Conservation (phyloP, 2,888 invertebrate genomes). For the Corbicula japonica region DNA sequence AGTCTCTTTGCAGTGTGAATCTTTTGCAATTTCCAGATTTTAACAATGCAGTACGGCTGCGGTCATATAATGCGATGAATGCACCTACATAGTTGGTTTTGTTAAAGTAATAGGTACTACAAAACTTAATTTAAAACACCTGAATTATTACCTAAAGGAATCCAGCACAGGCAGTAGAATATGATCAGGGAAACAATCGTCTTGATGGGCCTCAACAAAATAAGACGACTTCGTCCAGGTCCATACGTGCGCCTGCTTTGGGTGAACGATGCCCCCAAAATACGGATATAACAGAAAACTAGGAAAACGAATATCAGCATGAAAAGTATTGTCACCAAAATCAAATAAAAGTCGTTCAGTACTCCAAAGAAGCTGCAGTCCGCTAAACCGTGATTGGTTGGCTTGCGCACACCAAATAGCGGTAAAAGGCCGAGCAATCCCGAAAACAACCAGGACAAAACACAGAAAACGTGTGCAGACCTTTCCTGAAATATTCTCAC, state of each 20-base stretch:
- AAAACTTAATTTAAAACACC: not conserved
- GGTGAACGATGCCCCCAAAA: not conserved
- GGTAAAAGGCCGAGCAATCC: constrained; percentile 18
- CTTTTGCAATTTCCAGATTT: not conserved
- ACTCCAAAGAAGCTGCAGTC: constrained; percentile 45
- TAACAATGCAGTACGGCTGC: not conserved
- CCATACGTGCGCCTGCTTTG: not conserved
- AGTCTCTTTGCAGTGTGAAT: not conserved
- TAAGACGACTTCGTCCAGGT: not conserved
- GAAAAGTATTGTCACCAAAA: not conserved
- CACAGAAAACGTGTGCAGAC: constrained; percentile 15
- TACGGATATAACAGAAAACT: constrained; percentile 1
- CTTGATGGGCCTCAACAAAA: constrained; percentile 42
- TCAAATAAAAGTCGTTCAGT: constrained; percentile 8
- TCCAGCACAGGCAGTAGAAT: constrained; percentile 35
- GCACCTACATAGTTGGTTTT: not conserved
- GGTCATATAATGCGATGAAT: not conserved
- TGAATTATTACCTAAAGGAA: constrained; percentile 27
- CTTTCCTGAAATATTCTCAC: constrained; percentile 21
- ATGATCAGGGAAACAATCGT: constrained; percentile 23
- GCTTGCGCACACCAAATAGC: constrained; percentile 21
- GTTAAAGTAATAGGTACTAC: no score
- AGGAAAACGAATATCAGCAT: not conserved
- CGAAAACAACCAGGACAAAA: constrained; percentile 15
- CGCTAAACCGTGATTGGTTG: constrained; percentile 5